These are phyloP conservation scores for Andrena dorsata DNA, from an alignment of 2,888 invertebrate genomes.

Conservation along the genomic window DNA sequence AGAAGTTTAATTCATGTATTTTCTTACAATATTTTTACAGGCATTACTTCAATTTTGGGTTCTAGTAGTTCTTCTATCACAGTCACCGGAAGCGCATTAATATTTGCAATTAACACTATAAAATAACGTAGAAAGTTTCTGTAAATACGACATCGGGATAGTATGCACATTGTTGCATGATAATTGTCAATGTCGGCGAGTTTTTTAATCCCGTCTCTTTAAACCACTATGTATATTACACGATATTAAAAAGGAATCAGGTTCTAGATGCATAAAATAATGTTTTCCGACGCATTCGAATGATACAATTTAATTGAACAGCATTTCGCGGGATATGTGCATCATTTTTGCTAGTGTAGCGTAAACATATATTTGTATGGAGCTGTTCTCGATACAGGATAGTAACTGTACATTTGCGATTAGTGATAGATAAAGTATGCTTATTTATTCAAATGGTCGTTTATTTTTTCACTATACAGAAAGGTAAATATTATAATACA, in stretches of 20 bases:
- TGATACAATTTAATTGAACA: neutral
- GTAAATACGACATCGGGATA: conserved; percentile 46
- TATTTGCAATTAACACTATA: conserved; percentile 21
- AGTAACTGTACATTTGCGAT: conserved; percentile 41
- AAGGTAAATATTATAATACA: conserved; percentile 70
- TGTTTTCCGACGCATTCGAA: conserved; percentile 7
- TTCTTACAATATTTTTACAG: conserved; percentile 69
- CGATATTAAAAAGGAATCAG: conserved; percentile 17
- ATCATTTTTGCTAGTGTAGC: conserved; percentile 22
- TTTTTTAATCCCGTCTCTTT: conserved; percentile 27
- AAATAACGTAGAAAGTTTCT: conserved; percentile 25
- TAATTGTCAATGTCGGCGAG: conserved; percentile 4
- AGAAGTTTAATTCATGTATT: neutral
- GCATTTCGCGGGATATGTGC: neutral
- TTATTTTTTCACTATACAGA: conserved; percentile 72
- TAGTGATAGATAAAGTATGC: conserved; percentile 33
- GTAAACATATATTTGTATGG: neutral
- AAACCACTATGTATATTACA: conserved; percentile 32
- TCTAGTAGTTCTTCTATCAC: conserved; percentile 80
- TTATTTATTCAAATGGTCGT: conserved; percentile 56
- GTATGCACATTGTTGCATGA: conserved; percentile 24
- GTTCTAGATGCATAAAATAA: conserved; percentile 15
- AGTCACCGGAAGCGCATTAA: conserved; percentile 82
- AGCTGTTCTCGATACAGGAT: conserved; percentile 4
- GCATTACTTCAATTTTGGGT: conserved; percentile 83